Evolutionary conservation across 2,113 vertebrate species (phyloP).

Genomic region (Cebus imitator): DNA sequence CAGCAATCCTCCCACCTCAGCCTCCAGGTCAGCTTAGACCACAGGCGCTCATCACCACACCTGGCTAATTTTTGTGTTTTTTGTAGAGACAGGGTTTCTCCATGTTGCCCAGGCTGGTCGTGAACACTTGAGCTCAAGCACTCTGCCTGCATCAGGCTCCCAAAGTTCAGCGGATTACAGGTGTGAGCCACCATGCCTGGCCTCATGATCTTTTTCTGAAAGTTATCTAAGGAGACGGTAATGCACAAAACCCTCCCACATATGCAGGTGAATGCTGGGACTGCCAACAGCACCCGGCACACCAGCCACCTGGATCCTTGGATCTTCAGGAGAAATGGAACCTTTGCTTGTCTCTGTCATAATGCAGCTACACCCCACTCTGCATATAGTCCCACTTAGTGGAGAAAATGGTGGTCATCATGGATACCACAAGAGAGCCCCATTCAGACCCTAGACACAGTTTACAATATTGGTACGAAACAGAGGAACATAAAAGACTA

Average conservation of each 20-base stretch:
- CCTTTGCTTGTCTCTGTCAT: not conserved
- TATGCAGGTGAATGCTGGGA: rapidly evolving
- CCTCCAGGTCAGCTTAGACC: too few relatives aligned
- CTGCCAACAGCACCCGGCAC: not conserved
- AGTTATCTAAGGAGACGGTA: not conserved
- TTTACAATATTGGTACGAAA: not conserved
- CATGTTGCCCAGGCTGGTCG: too few relatives aligned
- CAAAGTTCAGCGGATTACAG: too few relatives aligned
- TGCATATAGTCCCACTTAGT: not conserved
- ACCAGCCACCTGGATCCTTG: not conserved
- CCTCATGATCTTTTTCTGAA: not conserved
- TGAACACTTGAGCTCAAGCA: too few relatives aligned
- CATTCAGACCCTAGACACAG: not conserved
- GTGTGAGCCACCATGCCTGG: too few relatives aligned
- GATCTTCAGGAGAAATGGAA: not conserved
- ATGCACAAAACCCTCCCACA: rapidly evolving
- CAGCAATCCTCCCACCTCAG: too few relatives aligned
- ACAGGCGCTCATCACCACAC: too few relatives aligned
- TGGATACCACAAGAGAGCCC: not conserved
- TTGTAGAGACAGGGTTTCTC: too few relatives aligned
- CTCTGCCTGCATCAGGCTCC: too few relatives aligned
- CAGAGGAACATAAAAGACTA: not conserved
- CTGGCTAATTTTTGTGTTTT: too few relatives aligned
- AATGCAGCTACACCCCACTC: too few relatives aligned
- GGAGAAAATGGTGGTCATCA: not conserved